Percentiles rank a stretch among this genome's conserved stretches.
phyloP scores from a whole-genome alignment of 2,113 vertebrate genomes.

The Verasper variegatus region DNA sequence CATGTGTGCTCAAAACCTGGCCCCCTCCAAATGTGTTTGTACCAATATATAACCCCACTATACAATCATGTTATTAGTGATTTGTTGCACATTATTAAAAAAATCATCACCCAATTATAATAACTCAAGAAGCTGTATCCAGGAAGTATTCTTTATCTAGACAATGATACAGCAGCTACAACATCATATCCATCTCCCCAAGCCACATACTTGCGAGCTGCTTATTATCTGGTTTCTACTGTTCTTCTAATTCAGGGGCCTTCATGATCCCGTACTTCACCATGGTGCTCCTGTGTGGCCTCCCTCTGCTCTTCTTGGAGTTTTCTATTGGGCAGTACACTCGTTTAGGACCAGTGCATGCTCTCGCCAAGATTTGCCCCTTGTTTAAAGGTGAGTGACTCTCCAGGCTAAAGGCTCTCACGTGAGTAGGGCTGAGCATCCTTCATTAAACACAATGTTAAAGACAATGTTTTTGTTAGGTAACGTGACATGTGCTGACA shows the following conservation, averaged over 20 bases:
- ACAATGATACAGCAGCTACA: too few relatives aligned
- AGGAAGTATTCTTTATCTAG: too few relatives aligned
- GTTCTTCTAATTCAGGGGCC: conserved; percentile 69
- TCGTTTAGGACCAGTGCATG: conserved; percentile 79
- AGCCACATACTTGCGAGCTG: neutral
- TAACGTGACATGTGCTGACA: neutral
- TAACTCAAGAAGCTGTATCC: too few relatives aligned
- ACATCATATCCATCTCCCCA: too few relatives aligned
- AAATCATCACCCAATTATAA: too few relatives aligned
- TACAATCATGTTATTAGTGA: too few relatives aligned
- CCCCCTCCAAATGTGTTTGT: too few relatives aligned
- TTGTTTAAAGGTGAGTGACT: conserved; percentile 83
- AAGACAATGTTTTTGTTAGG: neutral
- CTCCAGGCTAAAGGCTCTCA: neutral
- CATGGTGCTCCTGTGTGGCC: conserved; percentile 82
- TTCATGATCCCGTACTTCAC: conserved; percentile 81
- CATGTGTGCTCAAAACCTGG: too few relatives aligned
- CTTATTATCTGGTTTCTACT: neutral
- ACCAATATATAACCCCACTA: too few relatives aligned
- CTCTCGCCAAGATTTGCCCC: conserved; percentile 79
- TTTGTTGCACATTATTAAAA: too few relatives aligned
- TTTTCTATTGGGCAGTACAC: conserved; percentile 82
- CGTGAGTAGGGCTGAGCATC: neutral
- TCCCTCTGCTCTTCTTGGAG: conserved; percentile 83
- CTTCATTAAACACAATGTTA: neutral